Percentiles rank a stretch among this genome's conserved stretches.
Evolutionary conservation across 2,113 vertebrate genomes (phyloP).

Genomic region (Callipepla squamata): DNA sequence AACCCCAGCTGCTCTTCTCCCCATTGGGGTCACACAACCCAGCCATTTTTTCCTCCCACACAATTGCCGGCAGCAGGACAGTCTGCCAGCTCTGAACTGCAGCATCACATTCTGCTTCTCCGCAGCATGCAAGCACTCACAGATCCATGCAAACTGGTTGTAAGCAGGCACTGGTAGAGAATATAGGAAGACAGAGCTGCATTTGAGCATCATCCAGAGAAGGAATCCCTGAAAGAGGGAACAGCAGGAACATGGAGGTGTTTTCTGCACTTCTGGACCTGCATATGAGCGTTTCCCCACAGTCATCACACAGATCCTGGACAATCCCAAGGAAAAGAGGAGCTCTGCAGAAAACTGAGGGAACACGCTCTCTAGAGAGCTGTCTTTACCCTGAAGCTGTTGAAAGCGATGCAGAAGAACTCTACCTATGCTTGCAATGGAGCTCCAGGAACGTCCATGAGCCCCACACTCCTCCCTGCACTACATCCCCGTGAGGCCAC

Average conservation of each 20-base stretch:
- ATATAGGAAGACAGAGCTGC: not conserved
- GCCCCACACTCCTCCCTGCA: rapidly evolving
- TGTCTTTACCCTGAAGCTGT: not conserved
- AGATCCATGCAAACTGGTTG: not conserved
- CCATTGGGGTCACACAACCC: conserved; percentile 39
- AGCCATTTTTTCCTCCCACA: conserved; percentile 40
- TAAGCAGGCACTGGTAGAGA: not conserved
- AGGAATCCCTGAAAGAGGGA: not conserved
- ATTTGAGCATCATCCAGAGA: not conserved
- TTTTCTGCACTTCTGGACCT: not conserved
- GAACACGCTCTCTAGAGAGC: not conserved
- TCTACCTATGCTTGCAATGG: not conserved
- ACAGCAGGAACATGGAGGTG: not conserved
- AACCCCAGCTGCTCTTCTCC: conserved; percentile 60
- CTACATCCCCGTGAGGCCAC: not conserved
- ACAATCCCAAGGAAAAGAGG: not conserved
- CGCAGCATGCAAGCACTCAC: not conserved
- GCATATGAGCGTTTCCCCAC: not conserved
- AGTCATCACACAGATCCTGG: not conserved
- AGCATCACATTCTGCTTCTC: not conserved
- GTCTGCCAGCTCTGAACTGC: conserved; percentile 29
- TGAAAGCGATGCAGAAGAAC: not conserved
- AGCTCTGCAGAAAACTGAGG: not conserved
- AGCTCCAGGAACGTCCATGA: not conserved
- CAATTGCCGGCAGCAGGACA: conserved; percentile 10